Conservation (phyloP, 2,113 vertebrate species). For the Psittacula cyanocephala region DNA sequence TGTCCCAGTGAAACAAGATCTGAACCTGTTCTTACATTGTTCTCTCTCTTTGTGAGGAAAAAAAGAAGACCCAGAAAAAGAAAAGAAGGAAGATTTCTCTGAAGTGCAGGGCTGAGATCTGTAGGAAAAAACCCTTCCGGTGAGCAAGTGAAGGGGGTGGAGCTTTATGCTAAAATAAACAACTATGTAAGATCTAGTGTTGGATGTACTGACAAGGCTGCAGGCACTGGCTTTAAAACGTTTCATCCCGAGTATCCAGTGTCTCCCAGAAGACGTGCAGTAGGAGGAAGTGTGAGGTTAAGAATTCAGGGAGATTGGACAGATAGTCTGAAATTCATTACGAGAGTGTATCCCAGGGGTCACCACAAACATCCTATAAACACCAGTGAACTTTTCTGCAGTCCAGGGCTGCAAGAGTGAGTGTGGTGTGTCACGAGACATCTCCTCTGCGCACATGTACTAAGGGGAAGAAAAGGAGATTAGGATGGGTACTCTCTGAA, state of each 20-base stretch:
- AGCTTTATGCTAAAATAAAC: slow-evolving; percentile 67
- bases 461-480: background rate
- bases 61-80: background rate
- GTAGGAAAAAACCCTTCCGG: slow-evolving; percentile 65
- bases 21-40: background rate
- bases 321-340: slow-evolving; percentile 82
- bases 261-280: slow-evolving; percentile 77
- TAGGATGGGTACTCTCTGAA: background rate
- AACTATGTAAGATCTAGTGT: slow-evolving; percentile 45
- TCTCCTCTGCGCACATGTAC: accelerated
- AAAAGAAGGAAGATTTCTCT: background rate
- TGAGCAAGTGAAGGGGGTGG: slow-evolving; percentile 67
- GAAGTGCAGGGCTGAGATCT: background rate
- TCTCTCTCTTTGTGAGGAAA: background rate
- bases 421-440: background rate
- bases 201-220: slow-evolving; percentile 63
- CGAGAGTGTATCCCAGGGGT: slow-evolving; percentile 49
- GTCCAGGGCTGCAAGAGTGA: slow-evolving; percentile 41
- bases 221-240: slow-evolving; percentile 57
- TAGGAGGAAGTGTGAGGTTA: slow-evolving; percentile 78
- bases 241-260: slow-evolving; percentile 73
- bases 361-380: slow-evolving; percentile 63
- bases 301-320: slow-evolving; percentile 75
- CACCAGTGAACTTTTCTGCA: slow-evolving; percentile 44
- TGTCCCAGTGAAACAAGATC: background rate